Conservation (phyloP, 64 coral and sea anemone species). For the Dendronephthya gigantea region DNA sequence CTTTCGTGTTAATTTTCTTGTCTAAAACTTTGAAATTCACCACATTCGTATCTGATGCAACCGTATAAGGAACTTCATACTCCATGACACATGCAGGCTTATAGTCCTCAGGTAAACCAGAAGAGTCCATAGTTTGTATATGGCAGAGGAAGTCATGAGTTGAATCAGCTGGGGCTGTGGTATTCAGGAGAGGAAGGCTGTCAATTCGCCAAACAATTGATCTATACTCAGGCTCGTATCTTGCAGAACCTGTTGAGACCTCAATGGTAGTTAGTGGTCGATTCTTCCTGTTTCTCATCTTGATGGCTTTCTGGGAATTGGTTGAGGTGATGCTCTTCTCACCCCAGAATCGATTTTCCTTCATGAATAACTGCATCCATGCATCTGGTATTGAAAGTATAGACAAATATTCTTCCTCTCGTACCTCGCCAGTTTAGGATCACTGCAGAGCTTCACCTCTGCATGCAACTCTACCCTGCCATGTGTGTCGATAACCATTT, state of each 20-base stretch:
- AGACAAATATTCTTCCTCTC: conserved; percentile 83
- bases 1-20: conserved; percentile 82
- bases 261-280: conserved; percentile 75
- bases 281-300: conserved; percentile 73
- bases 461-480: conserved; percentile 72
- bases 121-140: conserved; percentile 53
- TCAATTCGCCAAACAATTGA: conserved; percentile 88
- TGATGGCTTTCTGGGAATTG: conserved; percentile 53
- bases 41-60: conserved; percentile 81
- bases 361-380: conserved; percentile 85
- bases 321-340: conserved; percentile 91
- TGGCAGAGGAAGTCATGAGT: conserved; percentile 60
- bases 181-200: conserved; percentile 75
- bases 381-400: conserved; percentile 77
- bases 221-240: conserved; percentile 80
- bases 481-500: conserved; percentile 62
- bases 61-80: conserved; percentile 74
- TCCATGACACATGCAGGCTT: conserved; percentile 65
- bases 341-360: conserved; percentile 49
- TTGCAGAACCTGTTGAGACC: conserved; percentile 64
- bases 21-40: conserved; percentile 91
- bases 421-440: conserved; percentile 81
- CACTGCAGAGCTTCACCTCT: conserved; percentile 88
- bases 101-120: conserved; percentile 70
- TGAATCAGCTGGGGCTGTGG: conserved; percentile 77